Conservation (phyloP, 2,113 vertebrate genomes). For the Salvelinus alpinus region DNA sequence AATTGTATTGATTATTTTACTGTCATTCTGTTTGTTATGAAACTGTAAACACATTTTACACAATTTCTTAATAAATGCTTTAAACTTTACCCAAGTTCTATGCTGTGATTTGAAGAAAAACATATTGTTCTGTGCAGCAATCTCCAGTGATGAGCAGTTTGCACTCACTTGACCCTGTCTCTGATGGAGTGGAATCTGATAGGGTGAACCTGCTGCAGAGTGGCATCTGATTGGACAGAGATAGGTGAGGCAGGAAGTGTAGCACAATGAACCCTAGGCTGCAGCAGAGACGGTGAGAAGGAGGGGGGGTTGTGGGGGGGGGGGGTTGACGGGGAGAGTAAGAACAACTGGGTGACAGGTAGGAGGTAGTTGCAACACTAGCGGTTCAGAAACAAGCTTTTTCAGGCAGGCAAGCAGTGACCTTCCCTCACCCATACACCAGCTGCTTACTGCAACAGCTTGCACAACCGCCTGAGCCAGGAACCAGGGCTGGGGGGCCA, state of each 20-base stretch:
- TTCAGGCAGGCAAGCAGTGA: conserved; percentile 56
- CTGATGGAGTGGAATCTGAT: neutral
- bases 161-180: conserved; percentile 10
- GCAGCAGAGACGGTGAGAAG: neutral
- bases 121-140: conserved; percentile 26
- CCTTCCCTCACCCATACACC: conserved; percentile 67
- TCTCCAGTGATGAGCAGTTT: neutral
- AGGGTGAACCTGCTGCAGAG: conserved; percentile 4
- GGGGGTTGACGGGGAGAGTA: conserved; percentile 22
- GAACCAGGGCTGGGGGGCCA: neutral
- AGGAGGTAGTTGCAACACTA: conserved; percentile 24
- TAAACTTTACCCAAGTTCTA: conserved; percentile 41
- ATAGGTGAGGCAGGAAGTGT: conserved; percentile 37
- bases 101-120: neutral
- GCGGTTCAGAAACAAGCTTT: conserved; percentile 35
- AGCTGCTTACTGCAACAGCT: conserved; percentile 80
- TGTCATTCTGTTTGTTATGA: conserved; percentile 26
- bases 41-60: conserved; percentile 53
- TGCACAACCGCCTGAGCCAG: conserved; percentile 61
- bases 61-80: conserved; percentile 69
- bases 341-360: conserved; percentile 1
- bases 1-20: conserved; percentile 31
- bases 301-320: conserved; percentile 21
- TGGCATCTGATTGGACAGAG: conserved; percentile 9
- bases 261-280: neutral